Conservation (phyloP, 2,888 invertebrate genomes). For the Pimpla rufipes region DNA sequence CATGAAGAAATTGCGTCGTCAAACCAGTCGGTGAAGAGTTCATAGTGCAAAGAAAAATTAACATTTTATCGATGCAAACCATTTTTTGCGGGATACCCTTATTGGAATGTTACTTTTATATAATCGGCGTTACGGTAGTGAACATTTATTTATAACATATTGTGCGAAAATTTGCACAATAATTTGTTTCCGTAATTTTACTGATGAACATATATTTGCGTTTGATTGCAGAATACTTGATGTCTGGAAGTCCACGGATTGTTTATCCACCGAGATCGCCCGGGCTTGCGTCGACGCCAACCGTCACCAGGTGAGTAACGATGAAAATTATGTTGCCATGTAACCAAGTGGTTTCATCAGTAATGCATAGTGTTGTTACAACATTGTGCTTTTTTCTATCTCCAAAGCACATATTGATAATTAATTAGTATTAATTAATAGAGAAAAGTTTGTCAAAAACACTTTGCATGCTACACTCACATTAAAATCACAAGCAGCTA, state of each 20-base stretch:
- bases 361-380: not conserved
- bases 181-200: not conserved
- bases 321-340: not conserved
- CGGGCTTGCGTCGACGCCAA: slow-evolving; percentile 81
- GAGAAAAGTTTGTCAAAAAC: too few relatives aligned
- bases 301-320: slow-evolving; percentile 80
- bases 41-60: slow-evolving; percentile 2
- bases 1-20: not conserved
- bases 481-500: too few relatives aligned
- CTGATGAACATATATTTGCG: slow-evolving; percentile 28
- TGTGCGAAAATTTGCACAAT: not conserved
- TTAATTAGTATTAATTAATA: too few relatives aligned
- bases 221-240: slow-evolving; percentile 83
- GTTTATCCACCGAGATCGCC: slow-evolving; percentile 81
- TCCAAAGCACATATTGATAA: too few relatives aligned
- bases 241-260: slow-evolving; percentile 84
- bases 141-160: slow-evolving; percentile 4
- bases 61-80: slow-evolving; percentile 14
- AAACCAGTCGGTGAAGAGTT: not conserved
- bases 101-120: not conserved
- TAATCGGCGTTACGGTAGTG: slow-evolving; percentile 15
- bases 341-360: not conserved
- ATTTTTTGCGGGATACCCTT: not conserved
- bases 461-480: too few relatives aligned
- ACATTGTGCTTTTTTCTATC: too few relatives aligned